A percentile compares a stretch with the other conserved stretches of the same genome.
phyloP scores from a whole-genome alignment of 2,797 vertebrate genomes.

The Margarornis squamiger region DNA sequence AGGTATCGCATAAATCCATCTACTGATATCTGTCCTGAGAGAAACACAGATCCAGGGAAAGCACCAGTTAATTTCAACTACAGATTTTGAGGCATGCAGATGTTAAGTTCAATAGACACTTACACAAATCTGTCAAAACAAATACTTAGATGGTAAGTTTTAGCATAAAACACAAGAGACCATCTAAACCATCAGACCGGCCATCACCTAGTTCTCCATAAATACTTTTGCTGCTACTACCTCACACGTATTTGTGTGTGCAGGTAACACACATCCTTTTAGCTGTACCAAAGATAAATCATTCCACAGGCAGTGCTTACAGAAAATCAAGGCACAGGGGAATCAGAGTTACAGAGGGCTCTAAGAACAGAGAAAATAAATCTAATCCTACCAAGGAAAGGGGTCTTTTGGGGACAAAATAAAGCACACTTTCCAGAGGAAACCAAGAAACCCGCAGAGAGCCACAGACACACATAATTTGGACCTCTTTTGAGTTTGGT shows the following conservation, averaged over 20 bases:
- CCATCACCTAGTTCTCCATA: not conserved
- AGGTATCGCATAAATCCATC: conserved; percentile 94
- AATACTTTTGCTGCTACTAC: not conserved
- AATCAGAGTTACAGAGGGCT: not conserved
- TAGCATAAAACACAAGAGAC: not conserved
- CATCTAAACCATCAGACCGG: not conserved
- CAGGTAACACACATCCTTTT: not conserved
- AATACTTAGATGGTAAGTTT: too few relatives aligned
- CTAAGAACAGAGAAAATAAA: not conserved
- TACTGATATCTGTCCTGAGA: conserved; percentile 93
- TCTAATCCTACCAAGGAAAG: not conserved
- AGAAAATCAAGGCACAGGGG: not conserved
- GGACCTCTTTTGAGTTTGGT: not conserved
- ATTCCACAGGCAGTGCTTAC: not conserved
- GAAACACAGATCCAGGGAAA: conserved; percentile 32
- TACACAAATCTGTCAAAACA: not conserved
- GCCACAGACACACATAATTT: not conserved
- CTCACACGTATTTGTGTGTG: not conserved
- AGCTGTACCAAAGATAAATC: not conserved
- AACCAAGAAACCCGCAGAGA: not conserved
- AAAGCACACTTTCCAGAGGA: not conserved
- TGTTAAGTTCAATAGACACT: not conserved
- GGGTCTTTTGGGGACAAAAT: not conserved
- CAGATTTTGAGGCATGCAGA: not conserved
- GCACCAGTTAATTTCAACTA: not conserved